Evolutionary conservation across 2,797 vertebrate species (phyloP).

Genomic region (Gallirallus australis): DNA sequence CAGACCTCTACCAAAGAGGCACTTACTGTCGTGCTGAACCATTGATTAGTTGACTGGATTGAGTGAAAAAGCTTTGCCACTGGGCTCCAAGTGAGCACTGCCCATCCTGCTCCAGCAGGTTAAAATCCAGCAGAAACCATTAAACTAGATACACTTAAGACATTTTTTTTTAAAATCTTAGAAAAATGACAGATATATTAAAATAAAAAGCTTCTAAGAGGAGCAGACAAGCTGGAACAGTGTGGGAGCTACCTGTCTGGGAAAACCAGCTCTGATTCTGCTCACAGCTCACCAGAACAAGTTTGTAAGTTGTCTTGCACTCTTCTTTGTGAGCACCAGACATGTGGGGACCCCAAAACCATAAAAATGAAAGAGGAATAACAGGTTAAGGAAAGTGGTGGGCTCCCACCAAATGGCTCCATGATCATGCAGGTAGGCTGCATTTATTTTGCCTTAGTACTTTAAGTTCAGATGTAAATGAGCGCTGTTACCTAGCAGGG

Average conservation of each 20-base stretch:
- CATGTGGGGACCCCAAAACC: neutral
- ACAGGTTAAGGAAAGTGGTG: neutral
- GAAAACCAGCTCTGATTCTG: neutral
- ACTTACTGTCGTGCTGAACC: neutral
- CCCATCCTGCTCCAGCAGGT: neutral
- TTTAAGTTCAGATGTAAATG: neutral
- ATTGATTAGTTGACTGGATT: neutral
- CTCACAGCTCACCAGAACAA: neutral
- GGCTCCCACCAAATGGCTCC: neutral
- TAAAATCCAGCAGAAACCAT: neutral
- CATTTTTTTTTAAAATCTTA: neutral
- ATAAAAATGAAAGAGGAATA: neutral
- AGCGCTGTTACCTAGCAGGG: neutral
- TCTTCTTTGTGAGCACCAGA: neutral
- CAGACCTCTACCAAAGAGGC: neutral
- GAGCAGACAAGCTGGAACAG: neutral
- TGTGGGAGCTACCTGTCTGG: neutral
- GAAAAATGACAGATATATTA: neutral
- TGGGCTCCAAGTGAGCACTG: neutral
- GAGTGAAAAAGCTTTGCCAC: neutral
- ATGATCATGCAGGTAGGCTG: neutral
- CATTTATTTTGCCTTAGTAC: neutral
- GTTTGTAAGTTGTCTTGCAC: neutral
- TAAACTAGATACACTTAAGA: neutral
- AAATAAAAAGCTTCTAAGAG: neutral